phyloP scores from a whole-genome alignment of 2,888 invertebrate genomes.

The Chelonus formosanus region DNA sequence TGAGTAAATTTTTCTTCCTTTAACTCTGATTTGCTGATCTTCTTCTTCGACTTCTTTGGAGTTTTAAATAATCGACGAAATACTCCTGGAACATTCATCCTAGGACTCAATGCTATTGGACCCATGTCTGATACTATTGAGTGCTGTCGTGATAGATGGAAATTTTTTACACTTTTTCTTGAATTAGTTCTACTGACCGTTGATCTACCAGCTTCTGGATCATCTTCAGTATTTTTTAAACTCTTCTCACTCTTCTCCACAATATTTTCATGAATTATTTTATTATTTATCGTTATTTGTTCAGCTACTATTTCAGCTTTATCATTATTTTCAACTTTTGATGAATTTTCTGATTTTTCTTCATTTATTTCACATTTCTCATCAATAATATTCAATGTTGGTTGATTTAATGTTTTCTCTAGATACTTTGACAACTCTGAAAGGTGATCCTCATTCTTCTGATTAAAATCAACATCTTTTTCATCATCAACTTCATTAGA shows the following conservation, averaged over 20 bases:
- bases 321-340: conserved; percentile 13
- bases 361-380: conserved; percentile 51
- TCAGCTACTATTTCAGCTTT: too few relatives aligned
- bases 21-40: conserved; percentile 7
- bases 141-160: conserved; percentile 44
- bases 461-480: conserved; percentile 67
- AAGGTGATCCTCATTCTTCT: conserved; percentile 76
- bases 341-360: conserved; percentile 8
- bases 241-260: too few relatives aligned
- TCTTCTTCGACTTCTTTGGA: conserved; percentile 21
- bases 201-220: conserved; percentile 15
- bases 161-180: conserved; percentile 34
- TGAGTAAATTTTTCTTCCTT: conserved; percentile 3
- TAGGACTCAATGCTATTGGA: conserved; percentile 44
- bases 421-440: conserved; percentile 74
- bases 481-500: conserved; percentile 48
- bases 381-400: conserved; percentile 37
- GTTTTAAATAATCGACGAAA: conserved; percentile 43
- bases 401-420: conserved; percentile 65
- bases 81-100: conserved; percentile 41
- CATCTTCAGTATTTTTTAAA: not conserved
- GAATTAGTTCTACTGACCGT: conserved; percentile 41
- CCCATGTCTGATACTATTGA: conserved; percentile 49
- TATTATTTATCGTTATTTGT: too few relatives aligned
- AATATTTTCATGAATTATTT: too few relatives aligned